Base-by-base conservation (phyloP, 2,888 invertebrate species). In the Trissoscelio sp. region DNA sequence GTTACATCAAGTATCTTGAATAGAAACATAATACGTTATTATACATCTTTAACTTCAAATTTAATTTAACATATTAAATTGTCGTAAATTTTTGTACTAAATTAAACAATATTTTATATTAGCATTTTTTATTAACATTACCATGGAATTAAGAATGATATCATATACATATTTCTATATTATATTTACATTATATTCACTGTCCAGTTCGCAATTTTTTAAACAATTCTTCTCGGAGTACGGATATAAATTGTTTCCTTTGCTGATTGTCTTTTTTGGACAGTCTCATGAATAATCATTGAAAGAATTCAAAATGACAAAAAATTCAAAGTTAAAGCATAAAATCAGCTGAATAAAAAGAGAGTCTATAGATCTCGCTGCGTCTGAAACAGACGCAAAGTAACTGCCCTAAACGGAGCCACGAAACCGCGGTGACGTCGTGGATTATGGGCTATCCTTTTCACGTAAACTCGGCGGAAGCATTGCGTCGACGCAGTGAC, bases 401-500 rank as follows among this genome's bases (percentile, higher is more conserved):
- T 73, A 78, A 67, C 62, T 73, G 77, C 48, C 75, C 73, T 73
- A 73, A 81, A 72, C 74, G 66, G 62, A 67, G 67, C 58, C 69
- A 78, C 81, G 78, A 79, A 81, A 51, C 70, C 58, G 12, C 42
- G 60, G 20, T 78, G 70, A 83, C 66, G 82, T 73, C 69, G 53
- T 58, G 66, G 74, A 67, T 55, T 62, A 82, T 57, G 78, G 44
- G 24, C 62, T 18, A 79, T 70, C 46, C 77, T 74, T 34, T 82
- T 69, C 66, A 42, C 67, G 55, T 77, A 72, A 77, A 77, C 67
- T 66, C 70, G 37, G 16, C 55, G 34, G 57, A 31, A 66, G 55
- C 62, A n/a, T 64, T 58, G 53, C 72, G 82, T 66, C 70, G 67
- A 78, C 81, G 64, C 77, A 73, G 72, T 78, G 64, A 79, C 85